Evolutionary conservation across 2,113 vertebrate species (phyloP).

Genomic region (Guaruba guarouba): DNA sequence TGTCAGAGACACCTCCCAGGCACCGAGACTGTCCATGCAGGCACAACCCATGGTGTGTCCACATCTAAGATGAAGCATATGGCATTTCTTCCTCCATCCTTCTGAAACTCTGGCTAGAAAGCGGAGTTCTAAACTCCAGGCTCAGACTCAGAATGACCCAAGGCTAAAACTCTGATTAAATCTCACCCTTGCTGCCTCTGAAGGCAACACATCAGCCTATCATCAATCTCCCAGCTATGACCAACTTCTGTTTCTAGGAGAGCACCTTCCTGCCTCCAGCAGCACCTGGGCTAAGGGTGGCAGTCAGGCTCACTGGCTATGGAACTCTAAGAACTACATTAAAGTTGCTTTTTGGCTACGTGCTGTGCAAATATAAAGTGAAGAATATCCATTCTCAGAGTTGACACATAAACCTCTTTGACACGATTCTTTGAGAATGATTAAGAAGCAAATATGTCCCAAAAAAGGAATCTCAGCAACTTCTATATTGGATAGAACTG

Average conservation of each 20-base stretch:
- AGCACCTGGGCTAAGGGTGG: background rate
- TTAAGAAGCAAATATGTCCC: background rate
- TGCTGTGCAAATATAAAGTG: background rate
- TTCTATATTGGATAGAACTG: background rate
- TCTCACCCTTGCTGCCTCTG: background rate
- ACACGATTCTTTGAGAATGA: background rate
- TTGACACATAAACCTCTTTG: background rate
- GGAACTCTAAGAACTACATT: background rate
- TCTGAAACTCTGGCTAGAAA: background rate
- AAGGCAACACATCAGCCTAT: rapidly evolving
- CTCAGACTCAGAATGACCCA: background rate
- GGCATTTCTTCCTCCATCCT: background rate
- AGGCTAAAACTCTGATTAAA: background rate
- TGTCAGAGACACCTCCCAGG: background rate
- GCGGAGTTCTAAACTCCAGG: background rate
- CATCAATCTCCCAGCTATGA: background rate
- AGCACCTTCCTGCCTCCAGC: too few species aligned
- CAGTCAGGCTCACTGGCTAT: rapidly evolving
- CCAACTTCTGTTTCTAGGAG: rapidly evolving
- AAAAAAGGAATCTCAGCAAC: background rate
- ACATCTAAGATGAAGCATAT: rapidly evolving
- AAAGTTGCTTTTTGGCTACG: rapidly evolving
- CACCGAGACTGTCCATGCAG: background rate
- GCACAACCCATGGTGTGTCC: rapidly evolving
- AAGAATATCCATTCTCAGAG: background rate